Evolutionary conservation across 2,797 vertebrate species (phyloP).

Genomic region (Buphagus erythrorhynchus): DNA sequence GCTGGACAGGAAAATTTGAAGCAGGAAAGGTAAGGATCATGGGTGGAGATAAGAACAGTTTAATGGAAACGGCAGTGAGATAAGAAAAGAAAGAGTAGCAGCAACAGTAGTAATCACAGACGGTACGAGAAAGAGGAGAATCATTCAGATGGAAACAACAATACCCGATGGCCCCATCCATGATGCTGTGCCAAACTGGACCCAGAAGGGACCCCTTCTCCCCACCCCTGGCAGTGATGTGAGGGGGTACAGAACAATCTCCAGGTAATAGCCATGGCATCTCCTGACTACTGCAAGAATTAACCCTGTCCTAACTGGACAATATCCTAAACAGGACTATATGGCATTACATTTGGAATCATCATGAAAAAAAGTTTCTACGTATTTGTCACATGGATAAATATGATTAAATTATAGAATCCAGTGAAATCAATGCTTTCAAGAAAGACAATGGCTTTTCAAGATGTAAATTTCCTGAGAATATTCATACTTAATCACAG

Average conservation of each 20-base stretch:
- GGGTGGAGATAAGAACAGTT: neutral
- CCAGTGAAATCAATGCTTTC: neutral
- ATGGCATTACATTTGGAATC: neutral
- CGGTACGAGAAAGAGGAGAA: accelerated
- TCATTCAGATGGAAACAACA: neutral
- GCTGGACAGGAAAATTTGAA: neutral
- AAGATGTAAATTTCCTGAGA: neutral
- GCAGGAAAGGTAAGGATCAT: neutral
- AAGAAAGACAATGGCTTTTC: neutral
- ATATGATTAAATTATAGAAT: neutral
- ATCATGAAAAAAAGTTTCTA: neutral
- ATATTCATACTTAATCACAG: neutral
- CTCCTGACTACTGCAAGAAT: neutral
- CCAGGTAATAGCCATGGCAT: neutral
- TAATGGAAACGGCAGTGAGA: neutral
- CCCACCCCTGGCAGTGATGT: neutral
- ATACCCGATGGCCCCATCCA: accelerated
- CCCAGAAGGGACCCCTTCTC: neutral
- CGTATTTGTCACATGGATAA: neutral
- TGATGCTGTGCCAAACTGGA: neutral
- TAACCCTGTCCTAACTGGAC: neutral
- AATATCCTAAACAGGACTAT: neutral
- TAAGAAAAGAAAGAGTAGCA: neutral
- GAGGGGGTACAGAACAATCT: neutral
- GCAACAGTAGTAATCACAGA: neutral